These are phyloP conservation scores for Tethea ocularis DNA, from an alignment of 2,888 invertebrate species.

Conservation along the genomic window DNA sequence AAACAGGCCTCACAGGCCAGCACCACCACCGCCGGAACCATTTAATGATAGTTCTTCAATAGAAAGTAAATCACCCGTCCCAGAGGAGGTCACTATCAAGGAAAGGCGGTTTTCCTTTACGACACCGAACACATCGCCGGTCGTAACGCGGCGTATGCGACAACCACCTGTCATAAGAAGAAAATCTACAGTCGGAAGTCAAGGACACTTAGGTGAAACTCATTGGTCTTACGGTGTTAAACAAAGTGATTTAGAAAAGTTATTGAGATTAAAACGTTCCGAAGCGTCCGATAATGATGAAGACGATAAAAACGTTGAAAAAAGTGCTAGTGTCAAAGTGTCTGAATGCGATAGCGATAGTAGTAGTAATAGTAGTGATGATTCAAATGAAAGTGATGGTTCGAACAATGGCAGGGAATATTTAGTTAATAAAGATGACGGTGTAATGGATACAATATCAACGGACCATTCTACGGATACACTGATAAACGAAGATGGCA, in stretches of 20 bases:
- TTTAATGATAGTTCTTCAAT: slow-evolving; percentile 61
- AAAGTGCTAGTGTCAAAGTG: slow-evolving; percentile 23
- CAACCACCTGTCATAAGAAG: slow-evolving; percentile 76
- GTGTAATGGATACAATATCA: slow-evolving; percentile 68
- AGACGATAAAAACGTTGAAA: slow-evolving; percentile 52
- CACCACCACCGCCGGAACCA: slow-evolving; percentile 75
- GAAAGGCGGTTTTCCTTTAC: slow-evolving; percentile 67
- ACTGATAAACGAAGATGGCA: slow-evolving; percentile 73
- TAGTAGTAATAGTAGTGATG: slow-evolving; percentile 52
- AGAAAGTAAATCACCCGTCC: slow-evolving; percentile 57
- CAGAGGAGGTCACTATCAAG: slow-evolving; percentile 41
- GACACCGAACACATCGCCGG: slow-evolving; percentile 68
- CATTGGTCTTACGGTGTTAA: slow-evolving; percentile 80
- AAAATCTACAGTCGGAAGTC: slow-evolving; percentile 65
- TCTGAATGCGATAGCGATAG: slow-evolving; percentile 43
- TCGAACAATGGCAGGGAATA: slow-evolving; percentile 63
- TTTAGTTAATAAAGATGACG: slow-evolving; percentile 64
- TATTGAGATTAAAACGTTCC: slow-evolving; percentile 71
- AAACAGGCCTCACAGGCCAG: slow-evolving; percentile 74
- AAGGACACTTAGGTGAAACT: slow-evolving; percentile 61
- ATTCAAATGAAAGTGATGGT: slow-evolving; percentile 63
- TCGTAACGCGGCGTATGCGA: slow-evolving; percentile 63
- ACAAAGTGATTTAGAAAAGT: slow-evolving; percentile 74
- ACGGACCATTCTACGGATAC: slow-evolving; percentile 78
- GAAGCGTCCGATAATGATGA: slow-evolving; percentile 72